Percentiles rank a stretch among this genome's conserved stretches.
Evolutionary conservation across 2,113 vertebrate species (phyloP).

Genomic region (Tor tambroides): DNA sequence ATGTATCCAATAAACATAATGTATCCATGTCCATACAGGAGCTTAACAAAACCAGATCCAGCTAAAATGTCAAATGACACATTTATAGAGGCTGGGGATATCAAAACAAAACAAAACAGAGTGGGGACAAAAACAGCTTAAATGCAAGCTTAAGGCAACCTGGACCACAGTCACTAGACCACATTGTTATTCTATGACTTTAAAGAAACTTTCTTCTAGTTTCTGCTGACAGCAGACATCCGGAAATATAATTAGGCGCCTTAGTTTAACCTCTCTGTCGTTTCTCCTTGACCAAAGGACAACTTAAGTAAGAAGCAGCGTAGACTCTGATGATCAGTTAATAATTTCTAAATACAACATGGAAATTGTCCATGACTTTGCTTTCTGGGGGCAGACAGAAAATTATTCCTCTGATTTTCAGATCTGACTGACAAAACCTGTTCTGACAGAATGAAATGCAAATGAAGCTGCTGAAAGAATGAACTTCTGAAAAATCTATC

Average conservation of each 20-base stretch:
- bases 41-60: neutral
- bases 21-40: neutral
- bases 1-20: neutral
- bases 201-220: neutral
- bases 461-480: constrained; percentile 22
- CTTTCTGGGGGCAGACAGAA: constrained; percentile 1
- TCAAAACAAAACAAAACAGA: neutral
- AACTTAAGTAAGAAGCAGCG: neutral
- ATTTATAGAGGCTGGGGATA: neutral
- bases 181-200: neutral
- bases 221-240: neutral
- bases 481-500: constrained; percentile 6
- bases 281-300: neutral
- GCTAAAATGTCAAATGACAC: neutral
- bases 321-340: neutral
- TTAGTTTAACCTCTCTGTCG: neutral
- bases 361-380: neutral
- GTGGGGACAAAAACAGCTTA: neutral
- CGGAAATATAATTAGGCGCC: neutral
- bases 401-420: neutral
- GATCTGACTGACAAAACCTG: constrained; percentile 36
- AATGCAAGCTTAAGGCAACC: neutral
- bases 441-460: constrained; percentile 40
- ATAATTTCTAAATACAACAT: neutral
- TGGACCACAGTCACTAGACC: neutral